These are phyloP conservation scores for Ormyrus pomaceus DNA, from an alignment of 2,888 invertebrate species.

Conservation along the genomic window DNA sequence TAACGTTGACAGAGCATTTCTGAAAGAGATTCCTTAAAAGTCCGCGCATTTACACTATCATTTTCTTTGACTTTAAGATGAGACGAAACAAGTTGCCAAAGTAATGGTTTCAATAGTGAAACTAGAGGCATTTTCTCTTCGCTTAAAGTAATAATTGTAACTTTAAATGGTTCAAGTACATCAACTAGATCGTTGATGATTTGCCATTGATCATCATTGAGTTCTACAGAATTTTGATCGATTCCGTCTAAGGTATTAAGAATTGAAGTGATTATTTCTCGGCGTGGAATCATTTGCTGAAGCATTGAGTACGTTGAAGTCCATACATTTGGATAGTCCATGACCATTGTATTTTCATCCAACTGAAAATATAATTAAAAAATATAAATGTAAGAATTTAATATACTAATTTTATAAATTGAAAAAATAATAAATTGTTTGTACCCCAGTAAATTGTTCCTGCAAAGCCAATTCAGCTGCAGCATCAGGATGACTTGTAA, in stretches of 20 bases:
- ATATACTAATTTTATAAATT: constrained; percentile 22
- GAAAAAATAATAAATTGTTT: not conserved
- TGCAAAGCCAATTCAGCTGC: constrained; percentile 70
- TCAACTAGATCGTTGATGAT: constrained; percentile 74
- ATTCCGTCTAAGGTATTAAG: constrained; percentile 71
- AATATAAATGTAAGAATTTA: constrained; percentile 1
- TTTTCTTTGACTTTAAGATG: constrained; percentile 74
- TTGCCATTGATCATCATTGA: constrained; percentile 74
- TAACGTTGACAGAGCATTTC: constrained; percentile 74
- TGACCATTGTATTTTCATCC: constrained; percentile 69
- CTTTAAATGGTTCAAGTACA: constrained; percentile 76
- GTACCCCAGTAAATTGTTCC: constrained; percentile 72
- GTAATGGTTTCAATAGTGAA: constrained; percentile 76
- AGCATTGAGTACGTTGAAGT: constrained; percentile 76
- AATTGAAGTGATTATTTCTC: constrained; percentile 69
- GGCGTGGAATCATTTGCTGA: constrained; percentile 72
- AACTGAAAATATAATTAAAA: constrained; percentile 60
- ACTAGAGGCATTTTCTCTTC: constrained; percentile 77
- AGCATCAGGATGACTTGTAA: constrained; percentile 70
- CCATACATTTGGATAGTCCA: constrained; percentile 75
- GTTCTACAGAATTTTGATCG: constrained; percentile 69
- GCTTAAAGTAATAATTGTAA: constrained; percentile 76
- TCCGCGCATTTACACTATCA: constrained; percentile 71
- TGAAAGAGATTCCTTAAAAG: constrained; percentile 73
- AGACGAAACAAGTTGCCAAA: constrained; percentile 76